Evolutionary conservation across 2,797 vertebrate species (phyloP), one percentile per base, ranked within the genome.

Genomic region (Sebastes elongatus): DNA sequence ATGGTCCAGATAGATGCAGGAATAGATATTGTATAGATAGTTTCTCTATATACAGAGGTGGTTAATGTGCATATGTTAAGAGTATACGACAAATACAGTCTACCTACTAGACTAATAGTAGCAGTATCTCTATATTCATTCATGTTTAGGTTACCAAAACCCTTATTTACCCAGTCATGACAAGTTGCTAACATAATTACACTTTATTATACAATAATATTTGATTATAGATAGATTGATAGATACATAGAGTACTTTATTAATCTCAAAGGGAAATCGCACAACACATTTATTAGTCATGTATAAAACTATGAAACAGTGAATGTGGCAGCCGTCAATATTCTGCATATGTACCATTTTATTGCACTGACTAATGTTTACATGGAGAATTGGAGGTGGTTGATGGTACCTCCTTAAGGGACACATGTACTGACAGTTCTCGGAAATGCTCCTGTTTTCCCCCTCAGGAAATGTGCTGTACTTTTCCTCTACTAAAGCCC

Each of bases 391-490:
- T 63, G 5, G 27, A 18, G 10, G 23, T n/a, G 8, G 18, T 6
- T 35, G 30, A 46, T 71, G 5, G 55, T 18, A 61, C 38, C 38
- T 49, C 13, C 30, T 35, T 55, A 56, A 56, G 49, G 72, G 35
- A 76, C 83, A 49, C 62, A 82, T 84, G 81, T 80, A 9, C 86
- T 68, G 70, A 80, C 66, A 83, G 69, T 91, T 93, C 90, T 89
- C 35, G 59, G 88, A 92, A 93, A 84, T 33, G 35, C 78, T 68
- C 76, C 76, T 27, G 22, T 85, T 80, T 86, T 78, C 81, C 72
- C 30, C 28, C 76, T 42, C 30, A 61, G 76, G 78, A 85, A 77
- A 74, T 71, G 33, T 28, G 62, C 71, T 76, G 90, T 86, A 90
- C 64, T 94, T 92, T 92, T 92, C 83, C 88, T 78, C 46, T 81